Percentiles rank a stretch among this genome's conserved stretches.
These are phyloP conservation scores for Umimayanthus chanpuru DNA, from an alignment of 92 coral and sea anemone genomes.

Conservation along the genomic window DNA sequence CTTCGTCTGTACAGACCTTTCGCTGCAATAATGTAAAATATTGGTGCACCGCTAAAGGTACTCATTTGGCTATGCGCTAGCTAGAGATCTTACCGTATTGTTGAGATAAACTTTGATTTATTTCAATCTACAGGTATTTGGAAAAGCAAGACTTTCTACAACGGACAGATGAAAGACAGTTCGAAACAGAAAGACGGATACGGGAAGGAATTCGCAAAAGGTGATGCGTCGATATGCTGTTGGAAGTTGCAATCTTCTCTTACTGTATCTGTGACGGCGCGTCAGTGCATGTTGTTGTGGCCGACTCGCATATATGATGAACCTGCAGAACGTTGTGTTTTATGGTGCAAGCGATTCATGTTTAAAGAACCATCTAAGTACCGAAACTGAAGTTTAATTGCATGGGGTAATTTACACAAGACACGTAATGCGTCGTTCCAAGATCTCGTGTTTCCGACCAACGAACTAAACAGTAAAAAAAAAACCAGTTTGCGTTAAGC, in stretches of 20 bases:
- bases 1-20: too few relatives aligned
- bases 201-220: constrained; percentile 73
- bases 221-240: constrained; percentile 1
- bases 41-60: too few relatives aligned
- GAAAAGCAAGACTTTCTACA: constrained; percentile 95
- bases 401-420: too few relatives aligned
- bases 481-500: too few relatives aligned
- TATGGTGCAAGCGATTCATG: background rate
- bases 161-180: constrained; percentile 87
- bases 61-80: too few relatives aligned
- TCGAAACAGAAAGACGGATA: constrained; percentile 80
- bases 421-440: too few relatives aligned
- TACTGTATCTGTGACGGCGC: background rate
- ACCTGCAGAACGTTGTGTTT: background rate
- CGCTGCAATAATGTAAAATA: too few relatives aligned
- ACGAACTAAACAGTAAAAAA: too few relatives aligned
- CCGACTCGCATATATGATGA: background rate
- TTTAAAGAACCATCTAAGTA: too few relatives aligned
- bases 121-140: constrained; percentile 65
- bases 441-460: too few relatives aligned
- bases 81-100: background rate
- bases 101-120: background rate
- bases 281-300: background rate
- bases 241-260: background rate
- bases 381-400: too few relatives aligned